A percentile compares a stretch with the other conserved stretches of the same genome.
Conservation (phyloP, 92 coral and sea anemone species). For the Heliopora coerulea region DNA sequence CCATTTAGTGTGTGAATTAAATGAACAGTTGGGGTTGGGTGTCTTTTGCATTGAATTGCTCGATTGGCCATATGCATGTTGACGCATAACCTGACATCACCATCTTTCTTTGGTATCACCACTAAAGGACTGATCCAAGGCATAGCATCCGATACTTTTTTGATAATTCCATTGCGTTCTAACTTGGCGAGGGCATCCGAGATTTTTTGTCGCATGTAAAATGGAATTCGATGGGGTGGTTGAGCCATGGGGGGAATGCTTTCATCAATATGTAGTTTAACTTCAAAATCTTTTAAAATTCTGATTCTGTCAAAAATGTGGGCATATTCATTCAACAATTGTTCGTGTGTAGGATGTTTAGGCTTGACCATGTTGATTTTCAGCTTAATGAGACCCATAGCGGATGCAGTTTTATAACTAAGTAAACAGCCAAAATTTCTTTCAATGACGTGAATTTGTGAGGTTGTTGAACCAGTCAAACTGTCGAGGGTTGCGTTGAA, state of each 20-base stretch:
- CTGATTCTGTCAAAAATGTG: slow-evolving; percentile 54
- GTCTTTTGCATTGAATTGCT: slow-evolving; percentile 23
- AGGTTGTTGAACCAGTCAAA: neutral
- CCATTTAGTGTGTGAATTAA: slow-evolving; percentile 30
- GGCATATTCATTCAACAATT: slow-evolving; percentile 38
- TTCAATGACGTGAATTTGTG: slow-evolving; percentile 30
- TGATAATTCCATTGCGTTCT: slow-evolving; percentile 53
- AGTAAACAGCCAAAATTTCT: slow-evolving; percentile 44
- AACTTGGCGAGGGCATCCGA: slow-evolving; percentile 46
- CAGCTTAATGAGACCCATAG: slow-evolving; percentile 23
- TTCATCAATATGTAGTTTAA: slow-evolving; percentile 57
- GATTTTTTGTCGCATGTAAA: slow-evolving; percentile 47
- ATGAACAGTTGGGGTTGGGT: slow-evolving; percentile 27
- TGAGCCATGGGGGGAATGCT: slow-evolving; percentile 52
- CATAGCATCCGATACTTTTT: slow-evolving; percentile 52
- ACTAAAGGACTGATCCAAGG: slow-evolving; percentile 63
- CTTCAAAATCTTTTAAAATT: slow-evolving; percentile 45
- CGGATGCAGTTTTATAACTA: slow-evolving; percentile 32
- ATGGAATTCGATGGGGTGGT: slow-evolving; percentile 49
- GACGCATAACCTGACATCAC: slow-evolving; percentile 35
- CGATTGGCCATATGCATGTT: slow-evolving; percentile 25
- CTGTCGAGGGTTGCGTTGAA: slow-evolving; percentile 14
- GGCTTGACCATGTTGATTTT: neutral
- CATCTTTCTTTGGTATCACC: slow-evolving; percentile 34
- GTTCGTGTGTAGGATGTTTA: neutral